Percentiles rank a stretch among this genome's conserved stretches.
phyloP scores from a whole-genome alignment of 2,888 invertebrate species.

The Branchinecta sandiegonensis region DNA sequence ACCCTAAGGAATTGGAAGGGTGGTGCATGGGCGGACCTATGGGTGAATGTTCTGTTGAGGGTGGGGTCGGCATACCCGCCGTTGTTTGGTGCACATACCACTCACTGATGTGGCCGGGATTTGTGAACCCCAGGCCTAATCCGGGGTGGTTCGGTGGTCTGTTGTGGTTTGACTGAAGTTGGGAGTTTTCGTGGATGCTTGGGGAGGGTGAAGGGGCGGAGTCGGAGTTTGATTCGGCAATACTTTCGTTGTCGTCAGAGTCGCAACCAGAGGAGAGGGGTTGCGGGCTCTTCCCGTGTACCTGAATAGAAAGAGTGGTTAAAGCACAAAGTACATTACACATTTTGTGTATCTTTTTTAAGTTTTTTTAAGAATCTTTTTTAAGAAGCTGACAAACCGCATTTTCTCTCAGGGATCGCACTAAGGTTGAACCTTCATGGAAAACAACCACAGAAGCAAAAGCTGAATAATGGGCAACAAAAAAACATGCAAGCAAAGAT shows the following conservation, averaged over 20 bases:
- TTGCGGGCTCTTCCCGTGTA: constrained; percentile 52
- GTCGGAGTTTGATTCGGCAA: constrained; percentile 27
- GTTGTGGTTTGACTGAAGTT: neutral
- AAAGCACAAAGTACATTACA: no score
- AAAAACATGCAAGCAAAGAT: no score
- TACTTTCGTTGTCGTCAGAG: constrained; percentile 55
- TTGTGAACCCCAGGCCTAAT: constrained; percentile 17
- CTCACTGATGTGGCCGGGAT: constrained; percentile 44
- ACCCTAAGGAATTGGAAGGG: constrained; percentile 26
- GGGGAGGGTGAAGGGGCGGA: constrained; percentile 35
- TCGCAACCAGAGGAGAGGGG: constrained; percentile 54
- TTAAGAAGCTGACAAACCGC: no score
- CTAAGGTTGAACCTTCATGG: no score
- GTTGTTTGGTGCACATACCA: constrained; percentile 63
- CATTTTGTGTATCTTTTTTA: no score
- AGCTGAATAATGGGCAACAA: no score
- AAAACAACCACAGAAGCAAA: no score
- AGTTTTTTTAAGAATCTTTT: no score
- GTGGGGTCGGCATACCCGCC: constrained; percentile 45
- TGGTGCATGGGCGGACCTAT: constrained; percentile 33
- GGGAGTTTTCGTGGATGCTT: constrained; percentile 34
- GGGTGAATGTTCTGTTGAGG: constrained; percentile 52
- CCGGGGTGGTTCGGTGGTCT: neutral
- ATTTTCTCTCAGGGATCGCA: no score
- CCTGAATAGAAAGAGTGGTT: constrained; percentile 34